Base-by-base conservation (phyloP, 2,888 invertebrate species). In the Xestoiulus laeticollis region DNA sequence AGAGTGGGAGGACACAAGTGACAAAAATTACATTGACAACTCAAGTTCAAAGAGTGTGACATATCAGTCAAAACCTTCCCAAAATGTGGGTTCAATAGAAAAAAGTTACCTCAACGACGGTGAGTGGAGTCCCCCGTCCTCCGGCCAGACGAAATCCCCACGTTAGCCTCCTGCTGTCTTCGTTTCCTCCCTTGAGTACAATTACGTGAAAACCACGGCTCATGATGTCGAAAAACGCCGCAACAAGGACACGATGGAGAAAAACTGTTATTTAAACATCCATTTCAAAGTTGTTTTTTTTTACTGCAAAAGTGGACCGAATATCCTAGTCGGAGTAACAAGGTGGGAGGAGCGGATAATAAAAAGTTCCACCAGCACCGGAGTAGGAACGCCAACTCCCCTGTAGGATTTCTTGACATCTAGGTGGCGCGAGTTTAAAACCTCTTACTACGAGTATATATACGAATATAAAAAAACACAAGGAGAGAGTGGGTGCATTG, bases 121-220 rank as follows among this genome's bases (percentile, higher is more conserved):
- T 82, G 43, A 87, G 87, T 33, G 87, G 87, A n/a, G 33, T 33
- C 68, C 87, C 87, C 22, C 68, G 30, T 59, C 87, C 87, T 1
- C 87, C 87, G 78, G 59, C 82, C 68, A 87, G 43, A 38, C 43
- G 68, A 82, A 87, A 87, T 82, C 87, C 87, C 87, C 87, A 87
- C 6, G 87, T 59, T 53, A 68, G 68, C 68, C 68, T 68, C 68
- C 14, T 68, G 12, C 14, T 68, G 12, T 68, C 68, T 68, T 68
- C 68, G n/a, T 84, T 19, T 6, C 84, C 84, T 84, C 84, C 84
- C 84, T 84, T 84, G 14, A 84, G 22, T 33, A 84, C 84, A 6
- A 86, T 53, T 33, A 87, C 87, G 38, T 87, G 59, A 14, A 87
- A 87, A 30, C 87, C 68, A 87, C 68, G 32, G 78, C 84, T 84